Percentiles rank a stretch among this genome's conserved stretches.
phyloP scores from a whole-genome alignment of 2,888 invertebrate genomes.

The Dolomedes plantarius region DNA sequence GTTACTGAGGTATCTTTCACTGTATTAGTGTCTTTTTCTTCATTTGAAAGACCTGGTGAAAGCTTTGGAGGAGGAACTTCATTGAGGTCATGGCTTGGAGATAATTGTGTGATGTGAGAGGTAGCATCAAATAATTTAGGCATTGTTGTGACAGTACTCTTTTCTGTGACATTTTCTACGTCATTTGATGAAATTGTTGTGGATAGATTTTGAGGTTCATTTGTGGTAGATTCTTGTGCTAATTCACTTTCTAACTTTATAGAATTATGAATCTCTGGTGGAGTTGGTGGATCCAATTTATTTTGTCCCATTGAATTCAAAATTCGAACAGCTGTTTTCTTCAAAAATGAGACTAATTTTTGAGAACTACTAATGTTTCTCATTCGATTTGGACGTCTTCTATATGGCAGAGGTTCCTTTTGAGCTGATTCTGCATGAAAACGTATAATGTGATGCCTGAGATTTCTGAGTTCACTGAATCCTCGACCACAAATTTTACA shows the following conservation, averaged over 20 bases:
- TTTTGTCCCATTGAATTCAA: conserved; percentile 68
- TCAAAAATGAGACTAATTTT: conserved; percentile 69
- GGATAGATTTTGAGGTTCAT: conserved; percentile 27
- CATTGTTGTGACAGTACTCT: conserved; percentile 32
- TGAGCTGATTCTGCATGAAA: conserved; percentile 75
- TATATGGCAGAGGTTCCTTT: conserved; percentile 72
- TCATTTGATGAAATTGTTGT: background rate
- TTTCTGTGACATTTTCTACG: conserved; percentile 6
- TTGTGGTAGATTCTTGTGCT: background rate
- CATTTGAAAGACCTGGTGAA: conserved; percentile 47
- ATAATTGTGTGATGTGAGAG: conserved; percentile 50
- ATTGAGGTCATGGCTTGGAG: conserved; percentile 47
- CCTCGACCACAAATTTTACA: conserved; percentile 77
- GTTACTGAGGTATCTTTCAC: conserved; percentile 1
- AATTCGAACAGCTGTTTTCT: conserved; percentile 72
- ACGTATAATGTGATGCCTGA: conserved; percentile 76
- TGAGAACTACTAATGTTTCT: conserved; percentile 65
- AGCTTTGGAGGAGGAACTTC: conserved; percentile 65
- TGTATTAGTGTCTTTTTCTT: conserved; percentile 24
- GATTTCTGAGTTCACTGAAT: conserved; percentile 77
- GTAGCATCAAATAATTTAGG: conserved; percentile 63
- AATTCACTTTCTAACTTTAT: conserved; percentile 33
- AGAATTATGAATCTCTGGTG: conserved; percentile 22
- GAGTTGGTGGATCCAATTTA: conserved; percentile 45
- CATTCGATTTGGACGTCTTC: conserved; percentile 62